These are phyloP conservation scores for Caenorhabditis parvicauda DNA, from an alignment of 2,888 invertebrate species.

Conservation along the genomic window DNA sequence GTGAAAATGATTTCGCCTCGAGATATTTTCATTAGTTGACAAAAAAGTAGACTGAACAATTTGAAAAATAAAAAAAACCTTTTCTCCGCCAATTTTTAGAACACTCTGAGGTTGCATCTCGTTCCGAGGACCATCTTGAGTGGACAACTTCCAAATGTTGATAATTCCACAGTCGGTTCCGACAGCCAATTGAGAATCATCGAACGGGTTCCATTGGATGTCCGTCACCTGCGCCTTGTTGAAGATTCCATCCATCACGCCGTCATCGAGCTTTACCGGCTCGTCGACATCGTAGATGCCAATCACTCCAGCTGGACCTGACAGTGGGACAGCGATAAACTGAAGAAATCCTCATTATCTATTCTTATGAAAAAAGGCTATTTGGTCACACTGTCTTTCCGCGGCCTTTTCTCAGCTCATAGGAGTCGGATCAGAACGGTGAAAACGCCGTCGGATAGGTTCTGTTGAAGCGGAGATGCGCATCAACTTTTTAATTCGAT, in stretches of 20 bases:
- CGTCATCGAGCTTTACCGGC: conserved; percentile 67
- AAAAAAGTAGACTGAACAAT: background rate
- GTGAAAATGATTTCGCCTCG: too few species aligned
- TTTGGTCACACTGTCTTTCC: too few species aligned
- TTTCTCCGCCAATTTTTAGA: conserved; percentile 43
- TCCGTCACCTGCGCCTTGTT: conserved; percentile 79
- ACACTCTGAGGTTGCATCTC: conserved; percentile 38
- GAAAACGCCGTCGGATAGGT: too few species aligned
- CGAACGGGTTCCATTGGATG: conserved; percentile 91
- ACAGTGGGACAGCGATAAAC: conserved; percentile 76
- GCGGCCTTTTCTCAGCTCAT: too few species aligned
- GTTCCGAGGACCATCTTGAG: conserved; percentile 28
- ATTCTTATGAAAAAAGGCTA: too few species aligned
- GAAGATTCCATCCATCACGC: conserved; percentile 81
- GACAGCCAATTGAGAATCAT: conserved; percentile 77
- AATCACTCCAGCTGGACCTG: conserved; percentile 85
- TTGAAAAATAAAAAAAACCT: conserved; percentile 18
- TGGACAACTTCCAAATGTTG: conserved; percentile 36
- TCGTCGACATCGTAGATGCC: conserved; percentile 75
- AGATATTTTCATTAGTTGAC: background rate
- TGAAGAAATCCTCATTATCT: conserved; percentile 7
- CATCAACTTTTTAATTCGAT: too few species aligned
- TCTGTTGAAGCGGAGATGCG: too few species aligned
- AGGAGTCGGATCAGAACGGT: too few species aligned
- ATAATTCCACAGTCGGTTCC: conserved; percentile 75